phyloP scores from a whole-genome alignment of 2,888 invertebrate genomes.

The Agrotis exclamationis region DNA sequence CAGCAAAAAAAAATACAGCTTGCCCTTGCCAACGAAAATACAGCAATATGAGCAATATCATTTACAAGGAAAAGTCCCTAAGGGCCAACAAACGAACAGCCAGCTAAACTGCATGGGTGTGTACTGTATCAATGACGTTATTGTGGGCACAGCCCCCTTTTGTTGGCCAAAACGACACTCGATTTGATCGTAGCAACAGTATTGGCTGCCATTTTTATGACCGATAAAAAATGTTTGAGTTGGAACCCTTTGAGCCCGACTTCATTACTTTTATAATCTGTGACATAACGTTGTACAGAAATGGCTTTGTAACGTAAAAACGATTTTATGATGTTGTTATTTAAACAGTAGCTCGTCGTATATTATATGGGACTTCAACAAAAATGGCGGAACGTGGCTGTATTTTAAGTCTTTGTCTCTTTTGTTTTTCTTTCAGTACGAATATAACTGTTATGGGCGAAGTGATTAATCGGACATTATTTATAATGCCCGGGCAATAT shows the following conservation, averaged over 20 bases:
- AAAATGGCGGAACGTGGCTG: too few relatives aligned
- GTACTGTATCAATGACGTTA: constrained; percentile 39
- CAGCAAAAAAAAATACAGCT: too few relatives aligned
- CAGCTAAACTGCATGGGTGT: constrained; percentile 48
- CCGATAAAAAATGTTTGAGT: constrained; percentile 46
- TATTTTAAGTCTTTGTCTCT: too few relatives aligned
- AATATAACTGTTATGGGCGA: too few relatives aligned
- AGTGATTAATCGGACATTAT: too few relatives aligned
- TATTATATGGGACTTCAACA: too few relatives aligned
- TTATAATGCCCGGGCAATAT: too few relatives aligned
- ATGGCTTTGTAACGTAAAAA: constrained; percentile 11
- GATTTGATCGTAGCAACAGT: constrained; percentile 37
- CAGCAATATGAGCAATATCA: constrained; percentile 9
- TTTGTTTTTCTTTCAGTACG: too few relatives aligned
- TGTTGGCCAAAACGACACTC: constrained; percentile 39
- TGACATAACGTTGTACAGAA: constrained; percentile 8
- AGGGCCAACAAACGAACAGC: constrained; percentile 15
- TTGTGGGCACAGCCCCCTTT: constrained; percentile 28
- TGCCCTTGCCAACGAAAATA: neutral
- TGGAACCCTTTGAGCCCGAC: constrained; percentile 29
- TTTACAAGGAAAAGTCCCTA: constrained; percentile 10
- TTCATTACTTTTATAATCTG: constrained; percentile 33
- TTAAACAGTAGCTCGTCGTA: neutral
- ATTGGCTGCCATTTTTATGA: constrained; percentile 47
- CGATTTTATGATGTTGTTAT: constrained; percentile 1